Percentiles rank a stretch among this genome's conserved stretches.
phyloP scores from a whole-genome alignment of 2,797 vertebrate genomes.

The Alcedo atthis region DNA sequence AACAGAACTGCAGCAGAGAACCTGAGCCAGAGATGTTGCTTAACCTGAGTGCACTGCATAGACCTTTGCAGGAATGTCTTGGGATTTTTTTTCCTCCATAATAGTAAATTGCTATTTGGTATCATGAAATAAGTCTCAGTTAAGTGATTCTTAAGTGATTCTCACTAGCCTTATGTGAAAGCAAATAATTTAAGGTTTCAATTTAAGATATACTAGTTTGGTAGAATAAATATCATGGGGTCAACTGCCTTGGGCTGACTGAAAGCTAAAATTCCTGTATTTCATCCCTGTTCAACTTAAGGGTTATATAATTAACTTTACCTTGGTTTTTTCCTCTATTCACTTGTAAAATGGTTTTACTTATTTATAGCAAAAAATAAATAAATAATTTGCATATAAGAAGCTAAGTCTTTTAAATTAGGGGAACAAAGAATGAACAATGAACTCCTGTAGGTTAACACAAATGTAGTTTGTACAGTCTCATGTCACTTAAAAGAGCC shows the following conservation, averaged over 20 bases:
- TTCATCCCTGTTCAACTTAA: not conserved
- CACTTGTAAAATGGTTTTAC: not conserved
- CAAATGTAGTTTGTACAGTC: not conserved
- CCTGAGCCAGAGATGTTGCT: not conserved
- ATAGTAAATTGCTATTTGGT: not conserved
- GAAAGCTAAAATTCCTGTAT: not conserved
- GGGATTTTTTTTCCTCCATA: not conserved
- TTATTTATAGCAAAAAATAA: not conserved
- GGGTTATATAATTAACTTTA: not conserved
- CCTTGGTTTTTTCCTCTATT: not conserved
- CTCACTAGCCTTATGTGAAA: not conserved
- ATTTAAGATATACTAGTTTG: not conserved
- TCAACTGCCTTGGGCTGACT: not conserved
- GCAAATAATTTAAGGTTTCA: not conserved
- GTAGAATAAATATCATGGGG: not conserved
- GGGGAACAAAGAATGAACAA: not conserved
- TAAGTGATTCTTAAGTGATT: not conserved
- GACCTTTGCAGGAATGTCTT: not conserved
- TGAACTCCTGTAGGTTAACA: not conserved
- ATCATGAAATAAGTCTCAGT: not conserved
- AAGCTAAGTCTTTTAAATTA: not conserved
- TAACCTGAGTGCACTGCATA: not conserved
- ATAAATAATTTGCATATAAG: not conserved
- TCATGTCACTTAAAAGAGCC: not conserved
- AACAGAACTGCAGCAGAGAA: not conserved